Conservation (phyloP, 2,797 vertebrate genomes). For the Netta rufina region DNA sequence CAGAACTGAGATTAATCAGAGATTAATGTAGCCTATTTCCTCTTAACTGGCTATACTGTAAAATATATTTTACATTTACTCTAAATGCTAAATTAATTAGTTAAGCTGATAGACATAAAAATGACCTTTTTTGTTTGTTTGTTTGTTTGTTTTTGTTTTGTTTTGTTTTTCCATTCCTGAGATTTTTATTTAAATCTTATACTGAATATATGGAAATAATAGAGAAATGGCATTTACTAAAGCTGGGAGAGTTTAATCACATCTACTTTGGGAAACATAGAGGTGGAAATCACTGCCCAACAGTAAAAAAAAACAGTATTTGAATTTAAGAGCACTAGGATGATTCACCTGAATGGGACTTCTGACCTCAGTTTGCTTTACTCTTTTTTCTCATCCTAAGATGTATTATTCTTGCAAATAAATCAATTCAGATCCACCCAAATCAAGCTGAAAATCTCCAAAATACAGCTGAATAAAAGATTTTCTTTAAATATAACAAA, state of each 20-base stretch:
- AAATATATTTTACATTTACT: neutral
- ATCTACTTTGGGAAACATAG: neutral
- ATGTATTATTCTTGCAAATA: neutral
- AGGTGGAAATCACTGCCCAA: neutral
- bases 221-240: neutral
- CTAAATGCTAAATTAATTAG: conserved; percentile 4
- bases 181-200: neutral
- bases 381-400: neutral
- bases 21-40: neutral
- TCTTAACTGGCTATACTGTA: neutral
- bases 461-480: neutral
- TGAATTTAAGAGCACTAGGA: neutral
- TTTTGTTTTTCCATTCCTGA: neutral
- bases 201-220: neutral
- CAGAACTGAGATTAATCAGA: neutral
- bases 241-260: neutral
- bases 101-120: conserved; percentile 3
- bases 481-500: neutral
- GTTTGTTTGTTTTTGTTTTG: neutral
- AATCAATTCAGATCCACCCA: neutral
- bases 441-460: neutral
- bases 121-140: neutral
- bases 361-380: neutral
- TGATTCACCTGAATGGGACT: neutral
- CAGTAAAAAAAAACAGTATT: neutral